Evolutionary conservation across 2,888 invertebrate genomes (phyloP), one percentile per base, ranked within the genome.

Genomic region (Meteorus colon): DNA sequence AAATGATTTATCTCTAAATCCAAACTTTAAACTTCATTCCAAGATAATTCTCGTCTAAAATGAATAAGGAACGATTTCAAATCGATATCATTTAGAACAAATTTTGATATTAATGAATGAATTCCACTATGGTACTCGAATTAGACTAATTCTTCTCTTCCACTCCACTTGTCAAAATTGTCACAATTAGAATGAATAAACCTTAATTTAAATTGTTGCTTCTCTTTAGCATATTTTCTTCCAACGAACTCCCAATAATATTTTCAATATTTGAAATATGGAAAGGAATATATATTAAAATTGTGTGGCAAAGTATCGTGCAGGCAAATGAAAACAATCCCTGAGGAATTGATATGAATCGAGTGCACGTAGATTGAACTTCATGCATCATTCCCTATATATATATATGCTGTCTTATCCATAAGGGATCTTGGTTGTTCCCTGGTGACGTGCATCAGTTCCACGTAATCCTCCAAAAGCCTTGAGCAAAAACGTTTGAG

Each of bases 381-480:
- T 19, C 19, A 55, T 55, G 55, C 19, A 55, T 55, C 55, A 55
- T 55, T 24, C 55, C 55, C 55, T 55, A 55, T 55, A 24, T 19
- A 55, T 19, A 55, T 55, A 55, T 48, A 16, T n/a, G 16, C 24
- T 48, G 55, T 55, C 55, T 55, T 55, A 55, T 55, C 55, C 19
- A 55, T 55, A 10, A 55, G 55, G 55, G 55, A 55, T 55, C 55
- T 55, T 55, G 55, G 55, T 8, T 55, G 31, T 67, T 67, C 27
- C 69, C 69, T 3, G 24, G 68, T 59, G 31, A 69, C 55, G 70
- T 73, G 62, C 62, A 59, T 69, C 70, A 70, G 27, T 60, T 60
- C 60, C 27, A 59, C 60, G 59, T 70, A 70, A 70, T 70, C 70
- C 70, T 62, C 24, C 60, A 60, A 60, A 70, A 70, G 70, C 70